Evolutionary conservation across 1,140 invertebrate genomes (phyloP), one percentile per base, ranked within the genome.

Genomic region (Papilio xuthus): DNA sequence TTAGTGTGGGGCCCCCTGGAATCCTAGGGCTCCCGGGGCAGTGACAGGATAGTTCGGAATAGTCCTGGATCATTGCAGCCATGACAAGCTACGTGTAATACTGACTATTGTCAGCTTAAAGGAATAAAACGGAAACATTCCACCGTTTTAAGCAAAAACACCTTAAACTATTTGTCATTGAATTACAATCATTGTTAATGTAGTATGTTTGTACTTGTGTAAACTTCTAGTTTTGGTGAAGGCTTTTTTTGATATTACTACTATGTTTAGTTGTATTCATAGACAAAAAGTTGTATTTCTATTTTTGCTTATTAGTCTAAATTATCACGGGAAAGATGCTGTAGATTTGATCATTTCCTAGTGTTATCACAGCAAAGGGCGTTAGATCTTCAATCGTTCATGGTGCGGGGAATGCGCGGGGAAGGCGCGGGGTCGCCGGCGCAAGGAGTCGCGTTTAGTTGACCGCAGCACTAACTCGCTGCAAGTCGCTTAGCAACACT

Each of bases 391-490:
- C 74, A 44, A 56, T 75, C 28, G 20, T 76, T 76, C 53, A 63
- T 76, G 53, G n/a, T 26, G 74, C 37, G n/a, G n/a, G 60, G 50
- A 8, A 18, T 32, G 32, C 50, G 74, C 53, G n/a, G 6, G 41
- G 4, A n/a, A 53, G 50, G 50, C n/a, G 50, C 50, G 8, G 8
- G 32, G 73, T 50, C 32, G 10, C 4, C 18, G 28, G 32, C 73
- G 73, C 15, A n/a, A 72, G 44, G 44, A 76, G 74, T 28, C 72
- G 44, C 47, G 44, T 44, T 63, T 76, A 76, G 74, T 37, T 63
- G 74, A 76, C 56, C 74, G 74, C 53, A 60, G 26, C 28, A 56
- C 56, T 76, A 76, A 41, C 56, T 76, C 56, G 74, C 53, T 42
- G n/a, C 4, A 28, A 67, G 53, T 32, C 56, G 28, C 28, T 76